phyloP scores from a whole-genome alignment of 2,113 vertebrate species.

The Rhinogobius similis region DNA sequence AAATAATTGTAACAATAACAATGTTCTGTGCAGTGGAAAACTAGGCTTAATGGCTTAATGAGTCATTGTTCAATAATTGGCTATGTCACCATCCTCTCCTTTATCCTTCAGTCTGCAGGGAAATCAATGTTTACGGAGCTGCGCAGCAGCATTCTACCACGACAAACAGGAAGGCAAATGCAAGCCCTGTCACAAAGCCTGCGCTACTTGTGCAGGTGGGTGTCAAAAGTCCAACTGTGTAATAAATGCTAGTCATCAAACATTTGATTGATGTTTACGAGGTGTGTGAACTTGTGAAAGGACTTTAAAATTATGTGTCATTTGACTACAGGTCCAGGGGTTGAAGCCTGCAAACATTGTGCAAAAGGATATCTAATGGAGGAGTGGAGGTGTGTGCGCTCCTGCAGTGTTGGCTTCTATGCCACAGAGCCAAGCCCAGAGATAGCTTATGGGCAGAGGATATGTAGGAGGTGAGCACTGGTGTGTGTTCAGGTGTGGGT shows the following conservation, averaged over 20 bases:
- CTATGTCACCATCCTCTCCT: slow-evolving; percentile 51
- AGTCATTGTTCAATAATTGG: slow-evolving; percentile 55
- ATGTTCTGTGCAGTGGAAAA: not conserved
- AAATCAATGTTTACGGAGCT: slow-evolving; percentile 83
- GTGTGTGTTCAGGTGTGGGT: slow-evolving; percentile 68
- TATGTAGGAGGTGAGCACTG: slow-evolving; percentile 87
- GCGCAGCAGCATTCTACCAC: slow-evolving; percentile 83
- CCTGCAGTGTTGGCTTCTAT: slow-evolving; percentile 87
- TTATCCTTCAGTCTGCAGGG: slow-evolving; percentile 83
- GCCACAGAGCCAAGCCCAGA: slow-evolving; percentile 77
- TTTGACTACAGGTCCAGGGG: slow-evolving; percentile 80
- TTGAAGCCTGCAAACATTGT: slow-evolving; percentile 85
- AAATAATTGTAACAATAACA: not conserved
- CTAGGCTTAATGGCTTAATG: slow-evolving; percentile 22
- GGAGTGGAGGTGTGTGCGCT: slow-evolving; percentile 88
- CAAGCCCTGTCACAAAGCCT: slow-evolving; percentile 86
- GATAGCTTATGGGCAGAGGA: slow-evolving; percentile 72
- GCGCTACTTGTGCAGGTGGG: slow-evolving; percentile 91
- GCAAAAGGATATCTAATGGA: slow-evolving; percentile 88
- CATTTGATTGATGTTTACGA: not conserved
- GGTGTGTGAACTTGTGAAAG: not conserved
- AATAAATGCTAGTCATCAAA: not conserved
- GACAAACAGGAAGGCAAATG: slow-evolving; percentile 79
- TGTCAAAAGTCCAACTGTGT: slow-evolving; percentile 2
- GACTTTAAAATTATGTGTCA: not conserved